A percentile compares a stretch with the other conserved stretches of the same genome.
Evolutionary conservation across 2,888 invertebrate genomes (phyloP).

Genomic region (Athalia rosae): DNA sequence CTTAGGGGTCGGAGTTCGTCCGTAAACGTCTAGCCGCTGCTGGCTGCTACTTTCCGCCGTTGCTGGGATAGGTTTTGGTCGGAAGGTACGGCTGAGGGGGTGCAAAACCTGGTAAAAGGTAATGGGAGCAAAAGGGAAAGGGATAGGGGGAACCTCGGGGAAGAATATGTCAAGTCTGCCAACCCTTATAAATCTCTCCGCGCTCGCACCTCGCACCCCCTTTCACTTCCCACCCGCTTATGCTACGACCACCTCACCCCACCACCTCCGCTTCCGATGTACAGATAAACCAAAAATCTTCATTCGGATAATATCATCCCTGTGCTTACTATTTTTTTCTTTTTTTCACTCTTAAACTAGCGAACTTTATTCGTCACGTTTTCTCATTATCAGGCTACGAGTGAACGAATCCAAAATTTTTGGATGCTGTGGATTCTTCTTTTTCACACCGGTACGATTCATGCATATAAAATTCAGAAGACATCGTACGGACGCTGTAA

Average conservation of each 20-base stretch:
- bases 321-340: no score
- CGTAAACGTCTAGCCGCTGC: constrained; percentile 62
- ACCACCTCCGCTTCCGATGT: background rate
- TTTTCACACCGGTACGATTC: no score
- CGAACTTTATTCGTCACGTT: no score
- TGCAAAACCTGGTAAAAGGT: background rate
- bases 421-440: no score
- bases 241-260: constrained; percentile 4
- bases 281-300: no score
- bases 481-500: no score
- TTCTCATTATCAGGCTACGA: no score
- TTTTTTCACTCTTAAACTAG: no score
- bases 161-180: constrained; percentile 63
- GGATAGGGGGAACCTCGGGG: constrained; percentile 53
- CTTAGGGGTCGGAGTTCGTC: constrained; percentile 65
- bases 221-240: background rate
- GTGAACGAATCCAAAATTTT: no score
- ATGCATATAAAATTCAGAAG: no score
- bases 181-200: constrained; percentile 62
- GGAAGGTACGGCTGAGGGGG: background rate
- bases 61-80: background rate
- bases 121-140: background rate
- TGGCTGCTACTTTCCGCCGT: no score
- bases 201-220: constrained; percentile 53
- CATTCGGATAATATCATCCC: no score